Percentiles rank a stretch among this genome's conserved stretches.
These are phyloP conservation scores for Cheilosia impressa DNA, from an alignment of 2,888 invertebrate genomes.

Conservation along the genomic window DNA sequence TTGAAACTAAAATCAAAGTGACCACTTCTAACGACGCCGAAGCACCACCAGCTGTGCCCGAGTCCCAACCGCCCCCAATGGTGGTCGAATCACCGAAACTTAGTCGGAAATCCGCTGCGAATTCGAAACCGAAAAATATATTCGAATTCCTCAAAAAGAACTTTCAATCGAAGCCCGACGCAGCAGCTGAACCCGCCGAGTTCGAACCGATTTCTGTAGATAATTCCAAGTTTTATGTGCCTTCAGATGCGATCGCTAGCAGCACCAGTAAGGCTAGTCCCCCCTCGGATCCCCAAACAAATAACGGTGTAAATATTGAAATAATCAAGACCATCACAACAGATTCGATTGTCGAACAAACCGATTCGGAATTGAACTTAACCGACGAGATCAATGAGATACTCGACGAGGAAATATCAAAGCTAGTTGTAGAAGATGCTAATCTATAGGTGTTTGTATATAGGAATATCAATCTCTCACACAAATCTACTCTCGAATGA, in stretches of 20 bases:
- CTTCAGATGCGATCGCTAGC: constrained; percentile 75
- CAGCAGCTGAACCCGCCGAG: constrained; percentile 75
- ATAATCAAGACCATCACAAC: constrained; percentile 81
- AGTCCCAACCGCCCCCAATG: constrained; percentile 59
- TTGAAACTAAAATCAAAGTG: constrained; percentile 82
- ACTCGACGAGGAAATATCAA: constrained; percentile 82
- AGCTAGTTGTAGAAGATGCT: constrained; percentile 78
- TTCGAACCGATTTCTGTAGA: constrained; percentile 80
- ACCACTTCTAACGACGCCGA: constrained; percentile 78
- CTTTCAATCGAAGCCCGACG: constrained; percentile 79
- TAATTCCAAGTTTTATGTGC: constrained; percentile 82
- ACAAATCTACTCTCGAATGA: constrained; percentile 19
- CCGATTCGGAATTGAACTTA: constrained; percentile 80
- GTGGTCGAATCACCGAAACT: constrained; percentile 61
- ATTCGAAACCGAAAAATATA: constrained; percentile 82
- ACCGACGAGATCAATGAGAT: constrained; percentile 81
- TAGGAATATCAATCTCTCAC: constrained; percentile 9
- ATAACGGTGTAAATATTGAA: constrained; percentile 82
- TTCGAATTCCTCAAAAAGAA: constrained; percentile 83
- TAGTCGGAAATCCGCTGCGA: constrained; percentile 50
- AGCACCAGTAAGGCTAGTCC: constrained; percentile 46
- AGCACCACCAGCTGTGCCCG: constrained; percentile 79
- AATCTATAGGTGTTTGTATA: constrained; percentile 67
- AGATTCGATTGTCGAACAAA: constrained; percentile 81
- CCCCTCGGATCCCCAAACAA: constrained; percentile 78